A percentile compares a stretch with the other conserved stretches of the same genome.
Conservation (phyloP, 2,797 vertebrate genomes). For the Phoeniculus purpureus region DNA sequence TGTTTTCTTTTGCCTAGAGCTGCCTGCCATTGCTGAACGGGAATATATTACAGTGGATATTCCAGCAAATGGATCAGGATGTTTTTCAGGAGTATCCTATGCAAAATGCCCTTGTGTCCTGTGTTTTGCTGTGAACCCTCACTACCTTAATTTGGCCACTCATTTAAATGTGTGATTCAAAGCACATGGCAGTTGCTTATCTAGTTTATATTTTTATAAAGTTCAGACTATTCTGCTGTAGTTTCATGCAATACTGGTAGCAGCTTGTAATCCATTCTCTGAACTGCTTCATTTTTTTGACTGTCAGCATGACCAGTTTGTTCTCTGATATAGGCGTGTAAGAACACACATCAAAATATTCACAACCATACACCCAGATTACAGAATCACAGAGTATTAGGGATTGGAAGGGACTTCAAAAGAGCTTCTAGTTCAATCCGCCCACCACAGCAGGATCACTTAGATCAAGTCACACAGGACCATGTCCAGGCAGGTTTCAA, state of each 20-base stretch:
- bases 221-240: not conserved
- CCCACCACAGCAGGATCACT: no score
- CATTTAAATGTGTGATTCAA: not conserved
- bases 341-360: not conserved
- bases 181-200: not conserved
- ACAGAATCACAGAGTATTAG: no score
- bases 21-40: not conserved
- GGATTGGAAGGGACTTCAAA: no score
- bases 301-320: not conserved
- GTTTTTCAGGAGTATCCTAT: not conserved
- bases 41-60: no score
- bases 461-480: no score
- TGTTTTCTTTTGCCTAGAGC: not conserved
- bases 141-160: not conserved
- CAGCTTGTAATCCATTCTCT: not conserved
- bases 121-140: not conserved
- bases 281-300: slow-evolving; percentile 1
- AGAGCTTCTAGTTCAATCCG: no score
- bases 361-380: not conserved
- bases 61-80: not conserved
- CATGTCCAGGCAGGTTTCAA: no score
- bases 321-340: not conserved
- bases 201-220: not conserved
- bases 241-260: not conserved
- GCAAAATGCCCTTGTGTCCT: not conserved